Base-by-base conservation (phyloP, 2,888 invertebrate genomes). In the Drosophila mayaguana region DNA sequence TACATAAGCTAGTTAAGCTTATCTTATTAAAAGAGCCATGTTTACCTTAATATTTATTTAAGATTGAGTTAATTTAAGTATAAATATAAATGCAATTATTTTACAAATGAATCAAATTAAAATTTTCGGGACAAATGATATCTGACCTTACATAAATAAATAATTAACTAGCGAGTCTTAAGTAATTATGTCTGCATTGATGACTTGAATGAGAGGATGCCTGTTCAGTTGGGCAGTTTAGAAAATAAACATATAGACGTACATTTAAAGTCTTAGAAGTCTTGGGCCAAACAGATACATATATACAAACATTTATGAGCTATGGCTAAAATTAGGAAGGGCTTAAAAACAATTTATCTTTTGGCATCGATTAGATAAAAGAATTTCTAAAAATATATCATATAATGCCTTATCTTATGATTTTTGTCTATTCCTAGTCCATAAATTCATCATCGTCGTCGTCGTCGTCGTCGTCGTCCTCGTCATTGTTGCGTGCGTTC, bases 401-500 rank as follows among this genome's bases (percentile, higher is more conserved):
- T 48, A 32, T 16, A 12, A 45, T 66, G 65, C 74, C 63, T 76
- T 36, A 43, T 63, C 22, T 57, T 48, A 51, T 55, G 25, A 18
- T 38, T 16, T 14, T n/a, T 12, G 9, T 42, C 4, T 25, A 40
- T 0, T 69, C 43, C 36, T 79, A 69, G 1, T 71, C 72, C 61
- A 62, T 1, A 18, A 50, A 69, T 1, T 72, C 75, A 9, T 81
- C 77, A 2, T 79, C 65, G 8, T 68, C 75, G 2, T 69, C 74
- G 25, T 75, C 69, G 3, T 79, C 65, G 8, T 68, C 75, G 2
- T 69, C 74, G 25, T 75, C 69, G 3, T 68, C 72, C 12, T 77
- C 68, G 53, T 75, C 75, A 14, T 83, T 70, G 53, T 78, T 72
- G 12, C 57, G 7, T 2, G 22, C 22, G 16, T 22, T 43, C 22